Evolutionary conservation across 2,797 vertebrate species (phyloP).

Genomic region (Lagocephalus sceleratus): DNA sequence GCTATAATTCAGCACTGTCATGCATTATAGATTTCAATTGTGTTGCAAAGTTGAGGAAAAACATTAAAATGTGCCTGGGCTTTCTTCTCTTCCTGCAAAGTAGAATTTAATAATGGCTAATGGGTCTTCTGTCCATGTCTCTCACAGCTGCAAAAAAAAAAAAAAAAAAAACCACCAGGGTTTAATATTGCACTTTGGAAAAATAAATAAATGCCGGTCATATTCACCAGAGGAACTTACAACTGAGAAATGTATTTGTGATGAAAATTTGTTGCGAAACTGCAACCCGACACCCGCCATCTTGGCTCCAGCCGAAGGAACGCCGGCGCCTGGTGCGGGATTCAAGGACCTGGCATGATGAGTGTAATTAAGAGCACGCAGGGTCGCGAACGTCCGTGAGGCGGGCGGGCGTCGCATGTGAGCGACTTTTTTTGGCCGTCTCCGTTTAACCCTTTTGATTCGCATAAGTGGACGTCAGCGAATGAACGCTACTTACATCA

Average conservation of each 20-base stretch:
- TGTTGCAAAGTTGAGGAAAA: conserved; percentile 27
- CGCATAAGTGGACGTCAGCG: neutral
- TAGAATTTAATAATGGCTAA: neutral
- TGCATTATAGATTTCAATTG: conserved; percentile 55
- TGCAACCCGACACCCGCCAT: conserved; percentile 36
- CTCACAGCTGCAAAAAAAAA: neutral
- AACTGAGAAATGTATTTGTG: no score
- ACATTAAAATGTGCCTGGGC: conserved; percentile 19
- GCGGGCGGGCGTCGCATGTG: no score
- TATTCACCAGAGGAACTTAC: no score
- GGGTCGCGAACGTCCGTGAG: no score
- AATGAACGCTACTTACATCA: no score
- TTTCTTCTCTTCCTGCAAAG: conserved; percentile 17
- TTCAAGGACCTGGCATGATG: conserved; percentile 2
- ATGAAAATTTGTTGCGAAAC: no score
- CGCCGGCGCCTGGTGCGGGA: conserved; percentile 15
- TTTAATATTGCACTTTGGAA: no score
- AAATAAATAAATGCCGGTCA: no score
- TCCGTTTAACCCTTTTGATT: no score
- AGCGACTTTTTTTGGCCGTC: no score
- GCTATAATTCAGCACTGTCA: conserved; percentile 36
- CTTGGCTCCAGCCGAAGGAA: conserved; percentile 44
- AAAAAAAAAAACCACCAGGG: neutral
- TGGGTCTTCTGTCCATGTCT: neutral
- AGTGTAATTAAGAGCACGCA: neutral